A percentile compares a stretch with the other conserved stretches of the same genome.
Conservation (phyloP, 2,113 vertebrate species). For the Phoenicopterus ruber region DNA sequence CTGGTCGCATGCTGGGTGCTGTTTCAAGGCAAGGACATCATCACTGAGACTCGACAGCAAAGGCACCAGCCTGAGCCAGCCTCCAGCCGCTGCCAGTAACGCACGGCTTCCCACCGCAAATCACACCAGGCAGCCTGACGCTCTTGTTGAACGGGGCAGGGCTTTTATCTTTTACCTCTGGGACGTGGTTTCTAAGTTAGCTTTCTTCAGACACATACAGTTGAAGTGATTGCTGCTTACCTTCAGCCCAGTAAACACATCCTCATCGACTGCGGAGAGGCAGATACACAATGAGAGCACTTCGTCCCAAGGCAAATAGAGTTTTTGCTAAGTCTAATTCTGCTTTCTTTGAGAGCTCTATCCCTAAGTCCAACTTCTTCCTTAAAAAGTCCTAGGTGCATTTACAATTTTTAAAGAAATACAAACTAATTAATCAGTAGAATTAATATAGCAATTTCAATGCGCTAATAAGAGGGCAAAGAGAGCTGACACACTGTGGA, state of each 20-base stretch:
- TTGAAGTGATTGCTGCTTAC: background rate
- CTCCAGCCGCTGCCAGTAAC: too few species aligned
- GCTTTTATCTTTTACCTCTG: background rate
- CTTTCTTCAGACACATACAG: background rate
- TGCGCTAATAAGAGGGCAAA: background rate
- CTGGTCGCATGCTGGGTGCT: accelerated
- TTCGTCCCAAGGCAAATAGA: background rate
- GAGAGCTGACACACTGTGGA: background rate
- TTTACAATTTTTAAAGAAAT: background rate
- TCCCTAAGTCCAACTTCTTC: background rate
- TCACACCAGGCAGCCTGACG: background rate
- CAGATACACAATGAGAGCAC: background rate
- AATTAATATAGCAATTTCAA: background rate
- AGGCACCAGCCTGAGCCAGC: background rate
- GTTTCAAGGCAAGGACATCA: background rate
- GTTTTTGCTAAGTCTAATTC: background rate
- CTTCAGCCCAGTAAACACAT: background rate
- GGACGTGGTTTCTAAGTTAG: background rate
- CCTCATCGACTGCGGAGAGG: background rate
- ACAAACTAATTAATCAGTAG: background rate
- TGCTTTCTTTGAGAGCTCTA: background rate
- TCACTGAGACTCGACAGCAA: background rate
- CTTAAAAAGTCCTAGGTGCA: background rate
- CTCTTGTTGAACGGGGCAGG: background rate
- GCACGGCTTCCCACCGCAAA: accelerated